Evolutionary conservation across 2,113 vertebrate genomes (phyloP), one percentile per base, ranked within the genome.

Genomic region (Seriola aureovittata): DNA sequence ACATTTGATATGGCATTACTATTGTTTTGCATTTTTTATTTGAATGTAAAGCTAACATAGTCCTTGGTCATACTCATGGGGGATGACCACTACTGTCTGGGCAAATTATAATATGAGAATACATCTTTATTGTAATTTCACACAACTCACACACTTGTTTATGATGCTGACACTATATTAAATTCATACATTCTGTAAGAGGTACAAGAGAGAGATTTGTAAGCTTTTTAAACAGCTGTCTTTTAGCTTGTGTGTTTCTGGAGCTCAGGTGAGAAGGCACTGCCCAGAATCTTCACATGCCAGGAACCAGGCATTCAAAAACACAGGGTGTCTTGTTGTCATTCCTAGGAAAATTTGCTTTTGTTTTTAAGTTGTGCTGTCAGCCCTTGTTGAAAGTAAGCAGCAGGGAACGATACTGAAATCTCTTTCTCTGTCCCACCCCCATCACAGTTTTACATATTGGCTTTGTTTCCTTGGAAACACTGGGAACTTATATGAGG

Each of bases 261-360:
- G 64, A 16, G 3, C 21, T 57, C 9, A 58, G 48, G 75, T 68
- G 40, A 66, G 34, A 71, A 64, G 42, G 55, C 13, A n/a, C 23
- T 64, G 1, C 38, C 4, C 0, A 23, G 60, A 34, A 62, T n/a
- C 36, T 34, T 62, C 21, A 29, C 36, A 67, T 50, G 73, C 71
- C 81, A 81, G 71, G 38, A 12, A 64, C 75, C 44, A 62, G 23
- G n/a, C 5, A 67, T 57, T 78, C 11, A 60, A n/a, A 81, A 79
- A 73, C 46, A 63, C 34, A n/a, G 57, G 40, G 58, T 75, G 19
- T 73, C 19, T 29, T 62, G 17, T 76, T 75, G n/a, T 80, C 66
- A 71, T 72, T 82, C 23, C 32, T 14, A 38, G 4, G 16, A 11
- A 21, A 50, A 81, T 87, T 88, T 74, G 71, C 76, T 87, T 92